A percentile compares a stretch with the other conserved stretches of the same genome.
These are phyloP conservation scores for Metellina segmentata DNA, from an alignment of 2,888 invertebrate genomes.

Conservation along the genomic window DNA sequence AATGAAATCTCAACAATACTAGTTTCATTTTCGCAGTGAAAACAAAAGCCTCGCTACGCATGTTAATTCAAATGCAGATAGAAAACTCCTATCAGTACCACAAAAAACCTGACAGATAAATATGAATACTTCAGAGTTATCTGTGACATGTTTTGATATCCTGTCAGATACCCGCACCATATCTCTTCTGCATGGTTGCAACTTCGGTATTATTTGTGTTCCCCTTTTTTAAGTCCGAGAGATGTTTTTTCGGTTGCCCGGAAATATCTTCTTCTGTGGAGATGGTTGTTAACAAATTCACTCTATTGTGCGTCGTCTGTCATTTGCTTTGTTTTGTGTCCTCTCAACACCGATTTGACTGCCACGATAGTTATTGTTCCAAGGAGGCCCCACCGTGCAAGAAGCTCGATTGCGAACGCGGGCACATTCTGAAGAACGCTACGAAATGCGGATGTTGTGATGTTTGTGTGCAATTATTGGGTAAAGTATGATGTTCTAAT, in stretches of 20 bases:
- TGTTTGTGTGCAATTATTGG: conserved; percentile 75
- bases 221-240: not conserved
- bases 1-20: not conserved
- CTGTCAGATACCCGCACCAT: conserved; percentile 25
- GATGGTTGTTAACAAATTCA: conserved; percentile 6
- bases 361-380: conserved; percentile 26
- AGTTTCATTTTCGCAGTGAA: not conserved
- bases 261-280: not conserved
- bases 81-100: not conserved
- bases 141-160: conserved; percentile 51
- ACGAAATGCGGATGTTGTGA: conserved; percentile 78
- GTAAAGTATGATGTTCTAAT: conserved; percentile 44
- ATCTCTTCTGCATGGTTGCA: not conserved
- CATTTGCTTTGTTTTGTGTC: conserved; percentile 8
- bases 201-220: not conserved
- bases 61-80: conserved; percentile 18
- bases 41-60: not conserved
- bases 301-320: not conserved
- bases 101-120: conserved; percentile 29
- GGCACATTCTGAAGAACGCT: conserved; percentile 62
- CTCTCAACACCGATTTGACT: conserved; percentile 46
- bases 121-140: conserved; percentile 21
- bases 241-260: not conserved
- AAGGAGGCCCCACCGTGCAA: conserved; percentile 37
- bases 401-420: conserved; percentile 46